Base-by-base conservation (phyloP, 2,113 vertebrate genomes). In the Aphyosemion australe region DNA sequence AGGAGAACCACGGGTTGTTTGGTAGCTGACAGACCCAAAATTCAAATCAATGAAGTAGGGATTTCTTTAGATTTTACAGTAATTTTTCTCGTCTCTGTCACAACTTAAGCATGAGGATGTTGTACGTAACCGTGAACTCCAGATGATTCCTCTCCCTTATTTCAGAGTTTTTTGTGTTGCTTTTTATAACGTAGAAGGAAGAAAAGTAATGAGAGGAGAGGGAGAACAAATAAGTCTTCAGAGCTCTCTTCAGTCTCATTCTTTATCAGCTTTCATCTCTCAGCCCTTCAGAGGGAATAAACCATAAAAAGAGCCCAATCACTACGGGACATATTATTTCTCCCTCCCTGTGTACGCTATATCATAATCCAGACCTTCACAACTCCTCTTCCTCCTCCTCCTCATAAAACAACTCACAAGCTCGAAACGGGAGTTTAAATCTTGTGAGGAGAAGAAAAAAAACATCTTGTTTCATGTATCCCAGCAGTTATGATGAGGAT, bases 211-310 rank as follows among this genome's bases (percentile, higher is more conserved):
- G 75, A 83, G 67, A 67, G 41, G 54, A 57, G 65, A 70, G 53
- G 21, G 21, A 69, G 46, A 53, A 69, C 48, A 74, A 49, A 63
- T 64, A 59, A 46, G 65, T 84, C 72, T 59, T 83, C 64, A 21
- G 69, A 73, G 61, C 69, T 69, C 66, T 69, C 59, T 48, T 77
- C 74, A 72, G 61, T 56, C 67, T 74, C 79, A 65, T 69, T 82
- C 76, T 80, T 82, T 65, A 83, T 78, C 74, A 77, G 64, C 84
- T 88, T 86, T 88, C 78, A 86, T 88, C 75, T 86, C 62, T 78
- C 12, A 54, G 74, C 51, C 67, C 72, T 74, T 87, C 74, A 54
- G 66, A 84, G 51, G 79, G 67, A 68, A 72, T 77, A 54, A 80
- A 80, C 79, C 68, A 85, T 87, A 75, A 84, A 56, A 89, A 84